Percentiles rank a stretch among this genome's conserved stretches.
Evolutionary conservation across 2,113 vertebrate genomes (phyloP).

Genomic region (Grammomys surdaster): DNA sequence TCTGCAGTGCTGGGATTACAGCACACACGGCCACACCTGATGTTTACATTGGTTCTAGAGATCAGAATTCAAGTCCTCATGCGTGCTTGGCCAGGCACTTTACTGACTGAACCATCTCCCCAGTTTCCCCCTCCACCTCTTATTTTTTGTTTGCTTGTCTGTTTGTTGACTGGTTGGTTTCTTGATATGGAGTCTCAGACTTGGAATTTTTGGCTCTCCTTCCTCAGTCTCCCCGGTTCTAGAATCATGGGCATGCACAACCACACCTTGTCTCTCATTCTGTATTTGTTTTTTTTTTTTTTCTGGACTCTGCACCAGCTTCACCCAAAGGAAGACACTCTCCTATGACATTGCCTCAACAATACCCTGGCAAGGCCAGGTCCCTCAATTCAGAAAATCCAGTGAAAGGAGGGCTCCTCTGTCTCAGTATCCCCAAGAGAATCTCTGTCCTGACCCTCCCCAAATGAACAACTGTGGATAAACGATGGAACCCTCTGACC

Average conservation of each 20-base stretch:
- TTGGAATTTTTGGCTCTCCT: not conserved
- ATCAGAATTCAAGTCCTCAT: not conserved
- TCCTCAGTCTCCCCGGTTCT: not conserved
- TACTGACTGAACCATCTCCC: not conserved
- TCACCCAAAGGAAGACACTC: not conserved
- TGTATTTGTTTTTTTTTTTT: not conserved
- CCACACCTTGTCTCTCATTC: not conserved
- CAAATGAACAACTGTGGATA: not conserved
- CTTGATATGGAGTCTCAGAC: not conserved
- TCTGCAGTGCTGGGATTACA: no score
- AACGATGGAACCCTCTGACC: not conserved
- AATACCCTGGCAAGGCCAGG: not conserved
- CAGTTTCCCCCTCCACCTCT: no score
- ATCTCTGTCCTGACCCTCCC: not conserved
- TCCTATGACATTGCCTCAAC: not conserved
- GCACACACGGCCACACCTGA: not conserved
- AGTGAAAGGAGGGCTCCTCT: not conserved
- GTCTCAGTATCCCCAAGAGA: not conserved
- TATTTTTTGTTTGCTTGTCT: not conserved
- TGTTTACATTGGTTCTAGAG: not conserved
- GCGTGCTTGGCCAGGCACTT: not conserved
- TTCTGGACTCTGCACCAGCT: not conserved
- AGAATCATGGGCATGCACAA: not conserved
- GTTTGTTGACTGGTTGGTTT: not conserved
- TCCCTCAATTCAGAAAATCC: not conserved